Evolutionary conservation across 2,113 vertebrate genomes (phyloP).

Genomic region (Emydocephalus ijimae): DNA sequence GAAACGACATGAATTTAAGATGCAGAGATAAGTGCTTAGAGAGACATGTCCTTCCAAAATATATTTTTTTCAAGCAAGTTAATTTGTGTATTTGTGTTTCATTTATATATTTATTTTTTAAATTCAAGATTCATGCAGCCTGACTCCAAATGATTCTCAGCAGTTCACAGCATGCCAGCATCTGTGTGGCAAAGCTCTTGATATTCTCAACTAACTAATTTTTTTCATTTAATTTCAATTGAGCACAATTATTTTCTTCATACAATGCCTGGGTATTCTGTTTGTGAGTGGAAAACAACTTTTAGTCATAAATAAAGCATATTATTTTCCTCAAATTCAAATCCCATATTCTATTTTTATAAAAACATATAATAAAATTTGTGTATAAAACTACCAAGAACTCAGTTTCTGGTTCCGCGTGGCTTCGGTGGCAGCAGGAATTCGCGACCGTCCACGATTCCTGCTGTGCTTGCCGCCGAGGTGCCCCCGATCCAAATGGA

Average conservation of each 20-base stretch:
- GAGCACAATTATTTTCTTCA: conserved; percentile 12
- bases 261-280: background rate
- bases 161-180: background rate
- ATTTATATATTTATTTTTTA: background rate
- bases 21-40: conserved; percentile 9
- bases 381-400: background rate
- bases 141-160: background rate
- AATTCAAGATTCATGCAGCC: background rate
- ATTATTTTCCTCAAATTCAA: background rate
- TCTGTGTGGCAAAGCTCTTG: background rate
- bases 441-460: too few species aligned
- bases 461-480: too few species aligned
- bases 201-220: background rate
- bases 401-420: background rate
- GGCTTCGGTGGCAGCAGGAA: too few species aligned
- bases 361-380: background rate
- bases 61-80: background rate
- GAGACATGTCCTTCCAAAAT: background rate
- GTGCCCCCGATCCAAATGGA: too few species aligned
- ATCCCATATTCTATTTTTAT: background rate
- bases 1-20: fast-evolving
- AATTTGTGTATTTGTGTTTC: background rate
- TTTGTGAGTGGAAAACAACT: background rate
- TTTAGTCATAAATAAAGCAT: background rate
- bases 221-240: background rate